Base-by-base conservation (phyloP, 2,888 invertebrate genomes). In the Gymnosoma rotundatum region DNA sequence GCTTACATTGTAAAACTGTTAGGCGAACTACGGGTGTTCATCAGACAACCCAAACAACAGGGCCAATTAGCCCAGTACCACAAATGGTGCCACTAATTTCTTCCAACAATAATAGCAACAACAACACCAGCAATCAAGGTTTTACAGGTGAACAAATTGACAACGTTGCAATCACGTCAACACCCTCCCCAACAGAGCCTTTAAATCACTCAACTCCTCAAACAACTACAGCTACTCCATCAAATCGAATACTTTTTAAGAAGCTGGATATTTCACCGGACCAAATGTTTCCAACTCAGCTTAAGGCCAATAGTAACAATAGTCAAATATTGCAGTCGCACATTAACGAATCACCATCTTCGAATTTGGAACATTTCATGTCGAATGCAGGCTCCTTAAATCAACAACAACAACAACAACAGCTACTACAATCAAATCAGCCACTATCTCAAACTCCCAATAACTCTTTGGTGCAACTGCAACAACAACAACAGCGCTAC, bases 41-140 rank as follows among this genome's bases (percentile, higher is more conserved):
- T 85, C 92, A 92, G 78, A 92, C 92, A 4, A 92, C 92, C 0
- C 92, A 92, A 81, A 92, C 92, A 16, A 92, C 92, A n/a, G 92
- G 92, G 0, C 92, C 92, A 0, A 91, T 92, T 5, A 92, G 92
- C 48, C 92, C 92, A 2, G 89, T 92, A 6, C 92, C 92, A 14
- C 88, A 90, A 83, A 78, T 52, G 21, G 69, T 50, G 10, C 86
- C 75, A n/a, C 52, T 63, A n/a, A 74, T 82, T 78, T 7, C 82
- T 56, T 70, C 58, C 21, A 83, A 38, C 88, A 88, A 63, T 21
- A 73, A 12, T 63, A 85, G 0, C 81, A 86, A 4, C 63, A 79
- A 9, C 36, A 86, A 70, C 82, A 88, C 69, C 83, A 88, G 14
- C 83, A 80, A 84, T 60, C 84, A 81, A 81, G 69, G 69, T 54